Conservation (phyloP, 2,113 vertebrate genomes). For the Stegastes partitus region DNA sequence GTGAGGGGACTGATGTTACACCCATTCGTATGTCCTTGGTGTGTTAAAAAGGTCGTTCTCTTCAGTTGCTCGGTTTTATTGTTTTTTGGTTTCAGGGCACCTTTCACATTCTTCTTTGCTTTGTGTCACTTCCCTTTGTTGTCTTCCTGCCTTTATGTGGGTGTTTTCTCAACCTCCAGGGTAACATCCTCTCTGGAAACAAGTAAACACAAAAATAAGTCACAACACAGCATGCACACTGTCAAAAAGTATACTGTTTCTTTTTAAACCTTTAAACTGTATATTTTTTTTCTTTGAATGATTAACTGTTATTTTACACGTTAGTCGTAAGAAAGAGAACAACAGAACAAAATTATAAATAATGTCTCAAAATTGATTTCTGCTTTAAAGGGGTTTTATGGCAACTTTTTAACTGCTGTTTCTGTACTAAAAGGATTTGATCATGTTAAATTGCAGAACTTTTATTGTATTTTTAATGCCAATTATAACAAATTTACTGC, state of each 20-base stretch:
- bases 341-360: no score
- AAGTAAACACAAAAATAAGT: conserved; percentile 8
- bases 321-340: no score
- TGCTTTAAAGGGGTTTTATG: no score
- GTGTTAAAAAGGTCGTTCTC: conserved; percentile 3
- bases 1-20: conserved; percentile 17
- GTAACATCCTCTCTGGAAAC: conserved; percentile 45
- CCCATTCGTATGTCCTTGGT: background rate
- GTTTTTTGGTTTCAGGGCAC: conserved; percentile 1
- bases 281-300: background rate
- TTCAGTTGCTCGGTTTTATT: background rate
- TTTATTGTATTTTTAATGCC: no score
- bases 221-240: background rate
- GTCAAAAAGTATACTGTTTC: no score
- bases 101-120: background rate
- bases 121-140: background rate
- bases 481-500: no score
- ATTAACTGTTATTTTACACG: no score
- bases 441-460: no score
- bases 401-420: no score
- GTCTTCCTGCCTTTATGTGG: conserved; percentile 18
- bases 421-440: no score
- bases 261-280: no score
- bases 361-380: no score
- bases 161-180: conserved; percentile 40